These are phyloP conservation scores for Xenopus borealis DNA, from an alignment of 2,113 vertebrate genomes.

Conservation along the genomic window DNA sequence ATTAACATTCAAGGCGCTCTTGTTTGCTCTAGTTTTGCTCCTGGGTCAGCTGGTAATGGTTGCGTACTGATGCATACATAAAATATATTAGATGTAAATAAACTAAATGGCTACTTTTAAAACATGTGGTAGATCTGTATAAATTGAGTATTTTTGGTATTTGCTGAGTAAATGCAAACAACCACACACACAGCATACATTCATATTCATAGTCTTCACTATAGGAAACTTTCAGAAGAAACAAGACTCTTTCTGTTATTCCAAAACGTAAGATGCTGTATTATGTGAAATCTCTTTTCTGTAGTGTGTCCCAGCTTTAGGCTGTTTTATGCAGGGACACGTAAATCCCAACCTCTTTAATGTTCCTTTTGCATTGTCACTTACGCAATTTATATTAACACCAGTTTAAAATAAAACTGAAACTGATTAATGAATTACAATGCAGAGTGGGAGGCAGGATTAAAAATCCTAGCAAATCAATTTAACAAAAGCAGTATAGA, in stretches of 20 bases:
- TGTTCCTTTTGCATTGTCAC: too few species aligned
- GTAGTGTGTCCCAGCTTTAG: too few species aligned
- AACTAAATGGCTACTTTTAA: slow-evolving; percentile 19
- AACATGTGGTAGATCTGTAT: slow-evolving; percentile 10
- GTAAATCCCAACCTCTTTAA: too few species aligned
- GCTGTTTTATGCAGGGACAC: too few species aligned
- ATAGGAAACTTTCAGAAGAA: slow-evolving; percentile 18
- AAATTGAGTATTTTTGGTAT: slow-evolving; percentile 2
- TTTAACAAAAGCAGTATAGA: too few species aligned
- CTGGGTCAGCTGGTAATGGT: not conserved
- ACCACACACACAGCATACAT: slow-evolving; percentile 27
- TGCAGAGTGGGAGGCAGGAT: too few species aligned
- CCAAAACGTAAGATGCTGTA: not conserved
- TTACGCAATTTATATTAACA: too few species aligned
- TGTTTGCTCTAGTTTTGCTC: not conserved
- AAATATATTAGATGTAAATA: slow-evolving; percentile 16
- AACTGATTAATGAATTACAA: too few species aligned
- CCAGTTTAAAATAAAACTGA: too few species aligned
- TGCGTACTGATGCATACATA: slow-evolving; percentile 13
- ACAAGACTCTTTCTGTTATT: not conserved
- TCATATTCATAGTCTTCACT: slow-evolving; percentile 12
- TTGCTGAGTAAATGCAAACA: slow-evolving; percentile 29
- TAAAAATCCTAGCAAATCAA: too few species aligned
- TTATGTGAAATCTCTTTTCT: not conserved
- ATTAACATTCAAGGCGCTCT: not conserved